Base-by-base conservation (phyloP, 2,797 vertebrate genomes). In the Malurus leucopterus region DNA sequence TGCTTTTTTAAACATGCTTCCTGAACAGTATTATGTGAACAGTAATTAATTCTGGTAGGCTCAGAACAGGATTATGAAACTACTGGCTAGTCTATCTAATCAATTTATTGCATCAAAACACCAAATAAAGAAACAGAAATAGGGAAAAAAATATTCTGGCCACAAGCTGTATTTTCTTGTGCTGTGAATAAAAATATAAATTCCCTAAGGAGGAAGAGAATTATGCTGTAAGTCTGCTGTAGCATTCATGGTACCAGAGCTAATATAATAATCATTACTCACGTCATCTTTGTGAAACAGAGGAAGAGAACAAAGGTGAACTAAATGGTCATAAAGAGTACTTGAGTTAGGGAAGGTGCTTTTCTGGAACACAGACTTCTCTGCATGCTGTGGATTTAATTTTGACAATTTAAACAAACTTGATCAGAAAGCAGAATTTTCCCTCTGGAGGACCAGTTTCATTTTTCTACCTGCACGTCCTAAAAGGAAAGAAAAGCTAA, bases 41-140 rank as follows among this genome's bases (percentile, higher is more conserved):
- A 51, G 30, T 93, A 94, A 95, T 95, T 94, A 93, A 95, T 95
- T 92, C 91, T 94, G 67, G 41, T 89, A 67, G 76, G 51, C 55
- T 92, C 67, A 72, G 73, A 94, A 94, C 79, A 91, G 82, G 84
- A 94, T 93, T 93, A 89, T 90, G 67, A 91, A 93, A 81, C 73
- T 65, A 51, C 93, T 87, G 92, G 87, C 91, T 93, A 87, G 82
- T 83, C 89, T 85, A 85, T 69, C 47, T 94, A 95, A 95, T 95
- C 76, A 90, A 94, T 93, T 95, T 94, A 93, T 87, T 90, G 44
- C 47, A 93, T 93, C 34, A 87, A 91, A 93, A 71, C 34, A 88
- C 47, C 86, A 92, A 93, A 94, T 85, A 89, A 89, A 93, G 85
- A 92, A 92, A 84, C 86, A 92, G 67, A 83, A 94, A 88, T 22